Conservation (phyloP, 2,888 invertebrate genomes). For the Phytoseiulus persimilis region DNA sequence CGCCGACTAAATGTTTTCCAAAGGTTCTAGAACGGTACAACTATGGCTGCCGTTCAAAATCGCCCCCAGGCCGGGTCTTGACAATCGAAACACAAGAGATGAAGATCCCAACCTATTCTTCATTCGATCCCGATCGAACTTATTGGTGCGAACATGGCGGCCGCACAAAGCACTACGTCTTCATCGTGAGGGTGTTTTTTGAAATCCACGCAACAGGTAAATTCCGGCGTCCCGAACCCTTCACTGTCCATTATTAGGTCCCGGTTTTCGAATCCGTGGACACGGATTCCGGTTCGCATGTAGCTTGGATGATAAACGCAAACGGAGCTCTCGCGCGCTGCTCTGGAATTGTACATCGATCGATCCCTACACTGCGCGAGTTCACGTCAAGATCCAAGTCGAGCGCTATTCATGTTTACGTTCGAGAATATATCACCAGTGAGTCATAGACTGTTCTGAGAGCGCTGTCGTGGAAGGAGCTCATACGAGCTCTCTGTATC, state of each 20-base stretch:
- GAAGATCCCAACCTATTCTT: slow-evolving; percentile 36
- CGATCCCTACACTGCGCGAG: too few relatives aligned
- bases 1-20: not conserved
- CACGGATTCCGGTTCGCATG: not conserved
- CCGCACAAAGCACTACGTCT: slow-evolving; percentile 40
- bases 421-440: not conserved
- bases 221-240: not conserved
- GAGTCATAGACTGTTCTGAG: not conserved
- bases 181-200: slow-evolving; percentile 43
- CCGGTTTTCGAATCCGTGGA: too few relatives aligned
- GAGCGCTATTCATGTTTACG: too few relatives aligned
- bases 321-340: too few relatives aligned
- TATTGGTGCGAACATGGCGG: slow-evolving; percentile 42
- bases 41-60: slow-evolving; percentile 1
- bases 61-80: slow-evolving; percentile 41
- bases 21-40: slow-evolving; percentile 24
- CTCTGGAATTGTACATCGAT: too few relatives aligned
- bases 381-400: too few relatives aligned
- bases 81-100: slow-evolving; percentile 44
- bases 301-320: too few relatives aligned
- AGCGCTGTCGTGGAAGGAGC: not conserved
- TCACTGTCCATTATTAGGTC: not conserved
- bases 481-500: not conserved
- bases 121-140: slow-evolving; percentile 43
- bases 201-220: slow-evolving; percentile 40